Conservation (phyloP, 2,888 invertebrate genomes). For the Caenorhabditis virilis region DNA sequence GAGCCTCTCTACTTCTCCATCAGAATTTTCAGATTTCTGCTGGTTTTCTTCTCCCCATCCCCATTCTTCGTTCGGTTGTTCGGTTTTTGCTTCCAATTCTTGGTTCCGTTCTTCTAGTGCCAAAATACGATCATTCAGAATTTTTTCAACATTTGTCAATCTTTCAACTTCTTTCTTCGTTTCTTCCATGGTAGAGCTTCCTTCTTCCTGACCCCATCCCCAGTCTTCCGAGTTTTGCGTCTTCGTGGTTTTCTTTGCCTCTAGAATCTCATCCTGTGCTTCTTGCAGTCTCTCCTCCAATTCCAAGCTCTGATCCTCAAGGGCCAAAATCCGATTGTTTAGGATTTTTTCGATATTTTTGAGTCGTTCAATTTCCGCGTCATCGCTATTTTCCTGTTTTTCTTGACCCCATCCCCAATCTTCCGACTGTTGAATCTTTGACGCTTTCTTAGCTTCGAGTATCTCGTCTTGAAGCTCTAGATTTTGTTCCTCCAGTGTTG, state of each 20-base stretch:
- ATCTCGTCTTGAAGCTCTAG: neutral
- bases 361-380: constrained; percentile 1
- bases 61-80: constrained; percentile 2
- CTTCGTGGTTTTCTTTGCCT: constrained; percentile 3
- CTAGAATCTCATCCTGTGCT: neutral
- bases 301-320: neutral
- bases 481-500: neutral
- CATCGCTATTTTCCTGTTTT: neutral
- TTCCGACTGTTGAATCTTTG: constrained; percentile 1
- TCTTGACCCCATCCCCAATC: constrained; percentile 23
- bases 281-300: constrained; percentile 1
- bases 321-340: neutral
- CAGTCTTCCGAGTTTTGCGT: constrained; percentile 1
- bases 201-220: constrained; percentile 6
- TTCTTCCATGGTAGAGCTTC: neutral
- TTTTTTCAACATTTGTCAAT: neutral
- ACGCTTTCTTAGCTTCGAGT: neutral
- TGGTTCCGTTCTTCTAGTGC: neutral
- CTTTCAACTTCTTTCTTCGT: constrained; percentile 4
- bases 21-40: neutral
- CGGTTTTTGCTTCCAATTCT: neutral
- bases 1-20: constrained; percentile 12
- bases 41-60: constrained; percentile 4
- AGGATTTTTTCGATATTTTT: neutral
- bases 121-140: neutral